A percentile compares a stretch with the other conserved stretches of the same genome.
These are phyloP conservation scores for Psettodes erumei DNA, from an alignment of 2,113 vertebrate genomes.

Conservation along the genomic window DNA sequence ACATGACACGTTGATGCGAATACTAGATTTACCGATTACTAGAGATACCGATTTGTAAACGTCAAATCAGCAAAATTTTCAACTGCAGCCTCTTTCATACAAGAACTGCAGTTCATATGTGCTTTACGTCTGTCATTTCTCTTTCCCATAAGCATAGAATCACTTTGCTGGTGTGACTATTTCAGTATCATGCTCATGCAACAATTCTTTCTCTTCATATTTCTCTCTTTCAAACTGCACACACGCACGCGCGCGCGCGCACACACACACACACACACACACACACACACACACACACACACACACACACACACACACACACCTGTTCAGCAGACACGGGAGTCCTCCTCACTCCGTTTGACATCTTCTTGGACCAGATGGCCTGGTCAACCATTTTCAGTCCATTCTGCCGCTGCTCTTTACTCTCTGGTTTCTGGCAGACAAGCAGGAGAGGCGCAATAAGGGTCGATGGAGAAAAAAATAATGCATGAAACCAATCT, in stretches of 20 bases:
- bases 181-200: neutral
- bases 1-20: no score
- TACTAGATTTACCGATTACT: no score
- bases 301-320: conserved; percentile 90
- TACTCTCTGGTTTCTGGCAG: conserved; percentile 92
- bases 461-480: neutral
- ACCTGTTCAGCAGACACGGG: conserved; percentile 97
- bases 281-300: conserved; percentile 90
- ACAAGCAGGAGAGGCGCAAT: conserved; percentile 21
- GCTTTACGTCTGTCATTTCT: neutral
- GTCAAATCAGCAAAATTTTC: neutral
- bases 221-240: neutral
- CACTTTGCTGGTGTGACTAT: neutral
- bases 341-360: conserved; percentile 93
- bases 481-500: neutral
- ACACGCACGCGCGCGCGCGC: no score
- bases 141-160: neutral
- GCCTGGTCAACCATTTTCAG: conserved; percentile 99
- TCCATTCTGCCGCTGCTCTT: conserved; percentile 96
- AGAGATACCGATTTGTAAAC: no score
- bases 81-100: neutral
- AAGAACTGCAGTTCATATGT: neutral
- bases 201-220: neutral
- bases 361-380: conserved; percentile 99
- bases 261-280: conserved; percentile 87